Percentiles rank a stretch among this genome's conserved stretches.
phyloP scores from a whole-genome alignment of 2,888 invertebrate species.

The Noctua janthina region DNA sequence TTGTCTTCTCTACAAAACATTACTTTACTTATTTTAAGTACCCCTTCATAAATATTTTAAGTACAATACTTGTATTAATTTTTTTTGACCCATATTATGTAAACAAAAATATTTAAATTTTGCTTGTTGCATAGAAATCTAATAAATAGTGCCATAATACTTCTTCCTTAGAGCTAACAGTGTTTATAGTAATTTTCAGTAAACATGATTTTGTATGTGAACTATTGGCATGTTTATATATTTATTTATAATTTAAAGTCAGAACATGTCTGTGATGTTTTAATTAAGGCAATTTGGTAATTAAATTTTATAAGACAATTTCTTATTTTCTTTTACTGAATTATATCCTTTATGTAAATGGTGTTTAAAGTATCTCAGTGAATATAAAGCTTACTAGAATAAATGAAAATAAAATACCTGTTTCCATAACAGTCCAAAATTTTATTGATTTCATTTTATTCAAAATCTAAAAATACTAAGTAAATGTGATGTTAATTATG shows the following conservation, averaged over 20 bases:
- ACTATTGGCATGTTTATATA: constrained; percentile 72
- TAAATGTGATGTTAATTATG: constrained; percentile 39
- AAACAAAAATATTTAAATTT: constrained; percentile 2
- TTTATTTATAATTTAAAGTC: constrained; percentile 75
- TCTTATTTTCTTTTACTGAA: constrained; percentile 4
- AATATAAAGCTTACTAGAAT: not conserved
- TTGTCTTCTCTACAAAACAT: not conserved
- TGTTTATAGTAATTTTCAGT: constrained; percentile 50
- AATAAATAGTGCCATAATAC: constrained; percentile 60
- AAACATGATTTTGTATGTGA: constrained; percentile 45
- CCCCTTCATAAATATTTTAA: not conserved
- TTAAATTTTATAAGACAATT: constrained; percentile 51
- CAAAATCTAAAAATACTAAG: constrained; percentile 58
- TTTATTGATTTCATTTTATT: constrained; percentile 57
- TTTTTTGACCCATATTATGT: not conserved
- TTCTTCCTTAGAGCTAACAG: constrained; percentile 32
- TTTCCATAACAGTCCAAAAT: constrained; percentile 65
- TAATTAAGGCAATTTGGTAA: constrained; percentile 77
- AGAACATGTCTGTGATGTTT: constrained; percentile 84
- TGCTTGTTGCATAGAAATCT: constrained; percentile 18
- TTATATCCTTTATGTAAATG: not conserved
- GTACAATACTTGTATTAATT: not conserved
- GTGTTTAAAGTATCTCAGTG: not conserved
- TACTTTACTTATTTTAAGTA: not conserved
- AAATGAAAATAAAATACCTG: constrained; percentile 27